Base-by-base conservation (phyloP, 2,113 vertebrate genomes). In the Peromyscus californicus region DNA sequence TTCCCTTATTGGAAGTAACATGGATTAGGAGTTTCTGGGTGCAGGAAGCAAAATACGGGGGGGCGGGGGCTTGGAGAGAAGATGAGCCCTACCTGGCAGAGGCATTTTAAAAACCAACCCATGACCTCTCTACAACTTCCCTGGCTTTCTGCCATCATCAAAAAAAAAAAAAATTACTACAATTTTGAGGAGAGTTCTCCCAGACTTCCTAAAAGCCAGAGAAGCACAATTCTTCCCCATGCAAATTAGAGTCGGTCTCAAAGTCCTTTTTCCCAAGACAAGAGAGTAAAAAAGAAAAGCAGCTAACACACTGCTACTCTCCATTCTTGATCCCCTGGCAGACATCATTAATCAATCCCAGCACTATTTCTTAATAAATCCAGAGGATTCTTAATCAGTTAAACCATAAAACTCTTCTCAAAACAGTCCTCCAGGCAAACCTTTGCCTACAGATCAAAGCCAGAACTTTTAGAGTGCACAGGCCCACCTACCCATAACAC, bases 341-440 rank as follows among this genome's bases (percentile, higher is more conserved):
- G 96, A 90, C 95, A 96, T 97, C 61, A 83, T 24, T 31, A 80
- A 74, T 97, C 88, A 22, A 86, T 67, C 92, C 70, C 21, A 48
- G 75, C 36, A 5, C 33, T 74, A n/a, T 48, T 39, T 59, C 39
- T 48, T n/a, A 7, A 0, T 33, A 51, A 94, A 59, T 48, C 39
- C 21, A 61, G 45, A 70, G 21, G 21, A n/a, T 88, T 33, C 65
- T 51, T 54, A 36, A 24, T 67, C 39, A 45, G 33, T 48, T 69
- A 69, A 51, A n/a, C n/a, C 86, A 31, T 76, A 70, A 70, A 69
- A 45, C 21, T 31, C 19, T 57, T 90, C 89, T 79, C 48, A 8
- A 36, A 31, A 89, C 7, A 51, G 48, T 39, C 57, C 13, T 33
- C 48, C 13, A 26, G 51, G 72, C 54, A 61, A 15, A 22, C 16